phyloP scores from a whole-genome alignment of 1,140 invertebrate genomes.

The Neodiprion pinetum region DNA sequence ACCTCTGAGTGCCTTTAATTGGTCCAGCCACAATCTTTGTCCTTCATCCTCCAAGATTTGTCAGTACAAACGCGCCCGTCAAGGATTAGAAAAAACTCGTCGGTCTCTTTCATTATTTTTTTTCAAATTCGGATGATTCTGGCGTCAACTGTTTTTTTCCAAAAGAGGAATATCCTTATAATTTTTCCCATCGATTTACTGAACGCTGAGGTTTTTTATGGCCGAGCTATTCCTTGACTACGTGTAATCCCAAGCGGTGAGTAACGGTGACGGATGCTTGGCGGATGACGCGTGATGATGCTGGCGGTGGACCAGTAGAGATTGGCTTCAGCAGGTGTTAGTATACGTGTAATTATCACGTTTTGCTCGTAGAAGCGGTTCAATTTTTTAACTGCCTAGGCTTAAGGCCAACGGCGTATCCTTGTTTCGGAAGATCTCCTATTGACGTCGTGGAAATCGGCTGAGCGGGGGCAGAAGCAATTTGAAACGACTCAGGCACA shows the following conservation, averaged over 20 bases:
- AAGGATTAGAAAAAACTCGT: background rate
- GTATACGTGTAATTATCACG: conserved; percentile 2
- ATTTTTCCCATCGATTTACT: too few relatives aligned
- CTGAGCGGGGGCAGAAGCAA: background rate
- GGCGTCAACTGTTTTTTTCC: background rate
- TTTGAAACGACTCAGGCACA: background rate
- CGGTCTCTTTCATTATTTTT: background rate
- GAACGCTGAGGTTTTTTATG: too few relatives aligned
- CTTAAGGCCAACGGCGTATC: background rate
- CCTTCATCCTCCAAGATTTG: too few relatives aligned
- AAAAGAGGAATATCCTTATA: too few relatives aligned
- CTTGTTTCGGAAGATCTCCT: background rate
- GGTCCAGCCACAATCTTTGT: background rate
- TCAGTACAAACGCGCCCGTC: background rate
- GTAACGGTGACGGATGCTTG: too few relatives aligned
- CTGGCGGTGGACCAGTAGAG: background rate
- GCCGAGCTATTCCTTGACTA: too few relatives aligned
- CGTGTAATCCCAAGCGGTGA: too few relatives aligned
- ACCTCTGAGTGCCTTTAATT: background rate
- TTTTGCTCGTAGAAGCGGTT: conserved; percentile 1
- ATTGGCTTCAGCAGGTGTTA: background rate
- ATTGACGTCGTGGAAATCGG: background rate
- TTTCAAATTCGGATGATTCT: background rate
- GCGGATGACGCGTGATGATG: too few relatives aligned
- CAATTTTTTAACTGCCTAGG: conserved; percentile 1